Percentiles rank a stretch among this genome's conserved stretches.
These are phyloP conservation scores for Nomada lathburiana DNA, from an alignment of 2,888 invertebrate genomes.

Conservation along the genomic window DNA sequence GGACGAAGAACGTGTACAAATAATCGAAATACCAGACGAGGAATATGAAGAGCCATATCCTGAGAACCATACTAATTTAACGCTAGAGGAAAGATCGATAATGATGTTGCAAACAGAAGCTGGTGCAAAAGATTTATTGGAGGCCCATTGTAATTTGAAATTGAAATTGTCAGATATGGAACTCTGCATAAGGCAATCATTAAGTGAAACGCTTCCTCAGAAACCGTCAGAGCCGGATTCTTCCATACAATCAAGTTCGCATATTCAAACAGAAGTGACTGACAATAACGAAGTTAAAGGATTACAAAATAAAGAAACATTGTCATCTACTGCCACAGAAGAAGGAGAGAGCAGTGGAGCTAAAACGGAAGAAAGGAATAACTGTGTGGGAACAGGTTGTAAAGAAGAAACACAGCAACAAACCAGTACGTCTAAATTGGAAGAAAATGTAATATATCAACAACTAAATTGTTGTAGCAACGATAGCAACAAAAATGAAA, in stretches of 20 bases:
- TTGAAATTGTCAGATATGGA: conserved; percentile 78
- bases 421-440: conserved; percentile 9
- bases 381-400: not conserved
- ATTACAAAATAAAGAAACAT: conserved; percentile 19
- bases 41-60: conserved; percentile 82
- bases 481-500: not conserved
- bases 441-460: conserved; percentile 5
- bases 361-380: conserved; percentile 3
- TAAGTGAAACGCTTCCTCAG: conserved; percentile 76
- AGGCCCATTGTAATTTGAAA: conserved; percentile 60
- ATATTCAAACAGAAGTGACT: not conserved
- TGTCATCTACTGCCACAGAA: not conserved
- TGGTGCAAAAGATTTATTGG: conserved; percentile 60
- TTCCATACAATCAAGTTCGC: conserved; percentile 2
- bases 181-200: conserved; percentile 74
- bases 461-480: not conserved
- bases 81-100: conserved; percentile 78
- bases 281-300: not conserved
- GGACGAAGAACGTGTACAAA: conserved; percentile 83
- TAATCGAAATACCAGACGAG: conserved; percentile 81
- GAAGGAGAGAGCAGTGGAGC: not conserved
- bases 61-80: conserved; percentile 75
- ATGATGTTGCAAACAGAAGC: conserved; percentile 77
- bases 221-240: conserved; percentile 58
- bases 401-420: conserved; percentile 4